Conservation (phyloP, 2,797 vertebrate species). For the Acanthopagrus latus region DNA sequence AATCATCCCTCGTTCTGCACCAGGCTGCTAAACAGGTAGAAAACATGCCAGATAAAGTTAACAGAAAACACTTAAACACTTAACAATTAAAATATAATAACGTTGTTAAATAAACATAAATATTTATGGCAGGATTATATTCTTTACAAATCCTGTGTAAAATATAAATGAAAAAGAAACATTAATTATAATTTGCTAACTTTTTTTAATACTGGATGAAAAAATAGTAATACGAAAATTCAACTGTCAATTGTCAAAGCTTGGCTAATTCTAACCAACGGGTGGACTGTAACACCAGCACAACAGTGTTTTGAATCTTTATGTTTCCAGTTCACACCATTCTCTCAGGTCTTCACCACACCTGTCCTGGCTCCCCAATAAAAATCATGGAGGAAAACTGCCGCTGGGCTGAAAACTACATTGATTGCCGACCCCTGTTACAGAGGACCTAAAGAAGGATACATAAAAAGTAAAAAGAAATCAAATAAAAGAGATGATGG, state of each 20-base stretch:
- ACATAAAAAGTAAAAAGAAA: slow-evolving; percentile 11
- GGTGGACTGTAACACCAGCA: no score
- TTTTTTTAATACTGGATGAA: no score
- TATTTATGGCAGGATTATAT: neutral
- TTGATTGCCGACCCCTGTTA: slow-evolving; percentile 44
- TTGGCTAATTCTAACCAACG: no score
- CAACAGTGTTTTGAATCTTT: neutral
- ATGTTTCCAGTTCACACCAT: neutral
- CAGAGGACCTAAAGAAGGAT: slow-evolving; percentile 25
- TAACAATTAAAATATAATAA: neutral
- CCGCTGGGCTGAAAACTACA: slow-evolving; percentile 1
- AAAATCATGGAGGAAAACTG: neutral
- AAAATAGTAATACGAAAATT: no score
- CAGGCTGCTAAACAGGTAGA: neutral
- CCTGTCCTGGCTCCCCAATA: neutral
- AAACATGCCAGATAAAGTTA: neutral
- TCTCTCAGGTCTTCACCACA: neutral
- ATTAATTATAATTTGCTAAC: no score
- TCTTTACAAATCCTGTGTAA: neutral
- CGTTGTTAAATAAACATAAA: neutral
- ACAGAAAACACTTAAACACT: neutral
- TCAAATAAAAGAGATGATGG: slow-evolving; percentile 55
- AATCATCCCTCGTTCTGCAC: neutral
- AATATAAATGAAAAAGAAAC: no score
- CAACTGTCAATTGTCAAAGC: no score